phyloP scores from a whole-genome alignment of 2,113 vertebrate species.

The human region DNA sequence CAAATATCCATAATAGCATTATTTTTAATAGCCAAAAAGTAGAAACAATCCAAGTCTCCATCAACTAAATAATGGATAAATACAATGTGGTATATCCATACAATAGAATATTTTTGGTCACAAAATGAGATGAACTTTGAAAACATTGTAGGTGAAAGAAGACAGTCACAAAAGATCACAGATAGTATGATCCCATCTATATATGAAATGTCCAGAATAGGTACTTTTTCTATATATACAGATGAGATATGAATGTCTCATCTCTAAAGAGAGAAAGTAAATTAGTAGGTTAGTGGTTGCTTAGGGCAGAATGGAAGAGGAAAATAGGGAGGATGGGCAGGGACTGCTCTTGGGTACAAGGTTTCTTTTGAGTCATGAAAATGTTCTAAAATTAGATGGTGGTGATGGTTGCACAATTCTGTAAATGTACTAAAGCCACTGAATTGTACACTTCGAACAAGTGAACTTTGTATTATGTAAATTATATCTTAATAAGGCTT shows the following conservation, averaged over 20 bases:
- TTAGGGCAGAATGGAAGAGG: not conserved
- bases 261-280: conserved; percentile 5
- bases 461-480: not conserved
- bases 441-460: not conserved
- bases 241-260: not conserved
- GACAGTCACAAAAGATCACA: not conserved
- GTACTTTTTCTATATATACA: not conserved
- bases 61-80: not conserved
- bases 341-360: not conserved
- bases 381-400: conserved; percentile 41
- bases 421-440: not conserved
- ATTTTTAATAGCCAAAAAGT: not conserved
- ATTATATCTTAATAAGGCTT: not conserved
- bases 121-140: not conserved
- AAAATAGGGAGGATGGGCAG: not conserved
- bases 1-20: not conserved
- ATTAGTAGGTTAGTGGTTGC: not conserved
- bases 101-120: not conserved
- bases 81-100: not conserved
- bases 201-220: not conserved
- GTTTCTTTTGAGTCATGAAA: not conserved
- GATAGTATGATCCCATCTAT: not conserved
- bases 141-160: not conserved
- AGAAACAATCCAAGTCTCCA: not conserved
- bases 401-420: not conserved